Base-by-base conservation (phyloP, 2,113 vertebrate genomes). In the Planiliza haematocheilus region DNA sequence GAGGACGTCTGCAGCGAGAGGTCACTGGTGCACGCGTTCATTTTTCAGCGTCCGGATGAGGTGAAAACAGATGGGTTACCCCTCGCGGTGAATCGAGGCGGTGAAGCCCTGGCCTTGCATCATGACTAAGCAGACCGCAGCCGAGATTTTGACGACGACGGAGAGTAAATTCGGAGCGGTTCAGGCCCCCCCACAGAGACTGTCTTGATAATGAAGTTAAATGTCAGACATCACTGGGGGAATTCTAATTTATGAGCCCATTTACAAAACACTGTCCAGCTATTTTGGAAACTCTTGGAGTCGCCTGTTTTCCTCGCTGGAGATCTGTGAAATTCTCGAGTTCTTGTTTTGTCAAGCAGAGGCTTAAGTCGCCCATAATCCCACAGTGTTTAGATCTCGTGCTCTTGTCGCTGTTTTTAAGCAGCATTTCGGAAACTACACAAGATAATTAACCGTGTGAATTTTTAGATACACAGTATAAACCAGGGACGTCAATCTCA, bases 21-120 rank as follows among this genome's bases (percentile, higher is more conserved):
- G 77, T 83, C 69, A 10, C 21, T 56, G 24, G 42, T 65, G 55
- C 62, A 55, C 56, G 2, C 74, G 17, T 60, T 84, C 14, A 61
- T 83, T 79, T 71, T 60, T 60, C 66, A 73, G 57, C 36, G 4
- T 65, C 70, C 51, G 20, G 57, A 70, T 48, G 80, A 84, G 66
- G 74, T 76, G 79, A 74, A 85, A 86, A 84, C 84, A 88, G 82
- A 88, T 88, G 86, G n/a, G 48, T 72, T 65, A 52, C 81, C 81
- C 71, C 79, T 77, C 20, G 13, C 72, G 7, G 68, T 37, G 70
- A 64, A 36, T 53, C n/a, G 1, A 18, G 50, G 46, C 65, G 38
- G 64, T 41, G 66, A 62, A 74, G 48, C 63, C 51, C 74, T 70
- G 39, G 36, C 4, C 63, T 74, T 86, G 68, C 70, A 65, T 86